Evolutionary conservation across 2,797 vertebrate genomes (phyloP).

Genomic region (Mycteria americana): DNA sequence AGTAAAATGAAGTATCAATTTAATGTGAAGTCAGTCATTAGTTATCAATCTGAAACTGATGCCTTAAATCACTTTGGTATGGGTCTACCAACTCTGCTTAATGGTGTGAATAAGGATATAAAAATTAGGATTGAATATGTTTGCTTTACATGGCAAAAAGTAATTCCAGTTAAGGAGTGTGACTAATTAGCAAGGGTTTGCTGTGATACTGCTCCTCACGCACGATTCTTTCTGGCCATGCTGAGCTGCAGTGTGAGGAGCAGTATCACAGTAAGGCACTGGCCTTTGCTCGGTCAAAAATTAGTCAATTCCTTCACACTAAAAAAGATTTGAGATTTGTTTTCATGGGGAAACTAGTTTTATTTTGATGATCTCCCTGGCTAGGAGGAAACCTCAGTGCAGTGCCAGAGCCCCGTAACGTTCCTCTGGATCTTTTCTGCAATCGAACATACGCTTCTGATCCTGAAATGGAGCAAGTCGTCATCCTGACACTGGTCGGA

Average conservation of each 20-base stretch:
- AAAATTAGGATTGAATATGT: background rate
- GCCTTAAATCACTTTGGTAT: background rate
- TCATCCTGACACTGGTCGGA: constrained; percentile 71
- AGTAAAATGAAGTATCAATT: background rate
- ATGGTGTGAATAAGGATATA: background rate
- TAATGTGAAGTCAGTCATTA: background rate
- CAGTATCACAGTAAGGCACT: background rate
- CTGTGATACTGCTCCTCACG: background rate
- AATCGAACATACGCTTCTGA: constrained; percentile 23
- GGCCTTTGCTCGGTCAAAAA: background rate
- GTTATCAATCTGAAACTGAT: background rate
- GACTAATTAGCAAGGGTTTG: background rate
- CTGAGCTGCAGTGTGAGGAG: background rate
- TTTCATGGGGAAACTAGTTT: background rate
- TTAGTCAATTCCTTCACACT: background rate
- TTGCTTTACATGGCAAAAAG: background rate
- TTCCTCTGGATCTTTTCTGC: constrained; percentile 61
- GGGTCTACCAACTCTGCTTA: background rate
- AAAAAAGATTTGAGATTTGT: background rate
- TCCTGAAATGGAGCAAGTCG: constrained; percentile 72
- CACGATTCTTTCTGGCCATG: background rate
- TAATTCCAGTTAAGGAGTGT: background rate
- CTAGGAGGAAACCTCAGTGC: constrained; percentile 72
- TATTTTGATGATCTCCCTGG: background rate
- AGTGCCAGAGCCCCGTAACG: constrained; percentile 56